Base-by-base conservation (phyloP, 2,113 vertebrate species). In the Myotis yumanensis region DNA sequence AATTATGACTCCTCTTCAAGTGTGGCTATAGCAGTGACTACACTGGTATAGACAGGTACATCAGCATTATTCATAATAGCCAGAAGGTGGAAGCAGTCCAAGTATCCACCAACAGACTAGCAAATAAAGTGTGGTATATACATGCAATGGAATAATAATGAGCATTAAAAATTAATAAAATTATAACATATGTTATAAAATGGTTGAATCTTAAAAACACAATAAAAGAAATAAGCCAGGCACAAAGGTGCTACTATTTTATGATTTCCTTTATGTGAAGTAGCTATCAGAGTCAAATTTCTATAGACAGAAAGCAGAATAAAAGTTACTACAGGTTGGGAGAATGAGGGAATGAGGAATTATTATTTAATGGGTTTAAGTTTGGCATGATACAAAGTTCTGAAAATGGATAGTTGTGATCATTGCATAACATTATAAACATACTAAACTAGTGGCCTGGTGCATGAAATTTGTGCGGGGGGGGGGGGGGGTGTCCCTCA, bases 191-290 rank as follows among this genome's bases (percentile, higher is more conserved):
- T 69, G 17, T 17, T 62, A 88, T 57, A 87, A 86, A 90, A 62
- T 51, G 23, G 8, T 46, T 92, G 11, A 76, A 94, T 88, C 35
- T 80, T 95, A 18, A 92, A 94, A 90, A 62, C 17, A n/a, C 14
- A 17, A 16, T n/a, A 71, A n/a, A 20, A 76, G 11, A 76, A 95
- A 71, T 37, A 84, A 87, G 16, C 32, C 16, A 72, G 30, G n/a
- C 7, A 57, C 15, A 46, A 83, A 92, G 4, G 10, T 1, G 20
- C 14, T 77, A n/a, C 66, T 80, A 69, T 37, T 84, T 18, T 35
- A 43, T 37, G 4, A 23, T 48, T 25, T 17, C 17, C 85, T 11
- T 81, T 87, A 6, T 1, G 25, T 18, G 64, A 88, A 4, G 4
- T 84, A 81, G 22, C 7, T 86, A 43, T 43, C 76, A 40, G 11